These are phyloP conservation scores for Hapalemur alaotrensis DNA, from an alignment of 2,797 vertebrate genomes.

Conservation along the genomic window DNA sequence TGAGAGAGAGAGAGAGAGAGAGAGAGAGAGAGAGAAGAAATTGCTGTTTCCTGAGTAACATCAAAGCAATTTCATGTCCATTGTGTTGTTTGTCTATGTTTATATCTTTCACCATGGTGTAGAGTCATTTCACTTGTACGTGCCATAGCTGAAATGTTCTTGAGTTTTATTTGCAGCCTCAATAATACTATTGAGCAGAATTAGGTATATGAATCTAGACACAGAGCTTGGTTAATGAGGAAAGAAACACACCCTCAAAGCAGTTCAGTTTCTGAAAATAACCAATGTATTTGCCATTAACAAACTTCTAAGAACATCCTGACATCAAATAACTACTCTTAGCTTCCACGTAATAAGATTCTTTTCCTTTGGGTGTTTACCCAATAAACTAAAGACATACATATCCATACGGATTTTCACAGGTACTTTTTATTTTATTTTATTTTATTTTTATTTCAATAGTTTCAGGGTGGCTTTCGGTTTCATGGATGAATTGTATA, in stretches of 20 bases:
- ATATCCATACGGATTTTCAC: slow-evolving; percentile 12
- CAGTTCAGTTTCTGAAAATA: slow-evolving; percentile 25
- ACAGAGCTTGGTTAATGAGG: background rate
- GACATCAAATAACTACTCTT: background rate
- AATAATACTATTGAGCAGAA: background rate
- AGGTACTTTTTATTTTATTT: background rate
- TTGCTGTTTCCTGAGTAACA: background rate
- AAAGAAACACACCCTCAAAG: background rate
- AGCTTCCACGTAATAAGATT: background rate
- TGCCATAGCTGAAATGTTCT: background rate
- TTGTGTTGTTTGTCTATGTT: background rate
- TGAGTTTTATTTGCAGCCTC: background rate
- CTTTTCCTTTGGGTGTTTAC: background rate
- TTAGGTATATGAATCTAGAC: background rate
- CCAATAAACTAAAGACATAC: background rate
- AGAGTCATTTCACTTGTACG: background rate
- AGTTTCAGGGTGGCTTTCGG: background rate
- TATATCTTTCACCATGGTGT: background rate
- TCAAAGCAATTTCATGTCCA: background rate
- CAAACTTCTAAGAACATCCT: background rate
- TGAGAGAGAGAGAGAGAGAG: background rate
- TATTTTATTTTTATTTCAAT: background rate
- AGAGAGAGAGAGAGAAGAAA: background rate
- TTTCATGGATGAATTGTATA: background rate
- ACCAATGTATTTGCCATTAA: background rate